Evolutionary conservation across 1,140 invertebrate genomes (phyloP).

Genomic region (Bombus ignitus): DNA sequence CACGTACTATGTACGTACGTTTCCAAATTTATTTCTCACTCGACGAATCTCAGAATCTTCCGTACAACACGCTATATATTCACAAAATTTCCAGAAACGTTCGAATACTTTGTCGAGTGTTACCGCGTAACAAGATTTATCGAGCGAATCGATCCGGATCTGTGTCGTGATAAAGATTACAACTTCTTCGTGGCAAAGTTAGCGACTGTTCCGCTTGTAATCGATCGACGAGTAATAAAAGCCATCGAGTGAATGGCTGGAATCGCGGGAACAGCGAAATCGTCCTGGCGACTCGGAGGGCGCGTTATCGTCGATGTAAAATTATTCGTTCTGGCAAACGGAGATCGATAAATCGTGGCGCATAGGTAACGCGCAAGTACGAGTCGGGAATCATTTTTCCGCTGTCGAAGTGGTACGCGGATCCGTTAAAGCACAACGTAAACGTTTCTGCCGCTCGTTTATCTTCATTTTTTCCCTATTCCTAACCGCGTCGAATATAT

Average conservation of each 20-base stretch:
- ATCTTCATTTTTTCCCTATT: neutral
- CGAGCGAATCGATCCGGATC: too few species aligned
- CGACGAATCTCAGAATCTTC: too few species aligned
- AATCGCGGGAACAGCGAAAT: neutral
- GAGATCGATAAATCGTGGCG: slow-evolving; percentile 23
- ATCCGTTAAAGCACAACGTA: neutral
- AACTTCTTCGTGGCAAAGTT: too few species aligned
- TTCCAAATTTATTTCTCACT: too few species aligned
- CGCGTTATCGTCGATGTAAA: slow-evolving; percentile 9
- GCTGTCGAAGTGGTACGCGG: neutral
- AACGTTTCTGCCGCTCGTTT: slow-evolving; percentile 9
- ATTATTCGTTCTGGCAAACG: neutral
- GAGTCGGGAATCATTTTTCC: neutral
- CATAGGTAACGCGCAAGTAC: neutral
- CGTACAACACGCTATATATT: too few species aligned
- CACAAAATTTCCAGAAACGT: too few species aligned
- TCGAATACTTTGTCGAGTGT: too few species aligned
- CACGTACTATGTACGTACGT: too few species aligned
- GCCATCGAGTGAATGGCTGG: neutral
- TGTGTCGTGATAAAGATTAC: too few species aligned
- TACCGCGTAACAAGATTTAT: too few species aligned
- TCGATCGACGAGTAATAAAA: neutral
- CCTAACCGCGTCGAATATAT: neutral
- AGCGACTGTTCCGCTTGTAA: too few species aligned
- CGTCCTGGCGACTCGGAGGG: too few species aligned